Conservation (phyloP, 2,797 vertebrate species). For the Anabas testudineus region DNA sequence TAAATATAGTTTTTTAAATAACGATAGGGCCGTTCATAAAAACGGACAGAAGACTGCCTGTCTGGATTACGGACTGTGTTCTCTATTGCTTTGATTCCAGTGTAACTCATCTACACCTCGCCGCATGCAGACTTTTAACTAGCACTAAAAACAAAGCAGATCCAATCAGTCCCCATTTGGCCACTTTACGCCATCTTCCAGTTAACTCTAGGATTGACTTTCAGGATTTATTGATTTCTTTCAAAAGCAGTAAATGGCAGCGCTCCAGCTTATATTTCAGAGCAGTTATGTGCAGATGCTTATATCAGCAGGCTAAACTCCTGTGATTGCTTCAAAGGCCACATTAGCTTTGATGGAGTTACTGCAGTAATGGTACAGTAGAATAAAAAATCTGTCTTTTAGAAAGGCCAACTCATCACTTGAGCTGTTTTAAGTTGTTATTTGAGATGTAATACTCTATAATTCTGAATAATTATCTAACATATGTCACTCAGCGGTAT, state of each 20-base stretch:
- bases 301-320: slow-evolving; percentile 18
- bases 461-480: neutral
- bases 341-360: slow-evolving; percentile 6
- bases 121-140: neutral
- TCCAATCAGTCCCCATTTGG: slow-evolving; percentile 10
- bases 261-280: slow-evolving; percentile 30
- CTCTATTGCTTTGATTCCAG: neutral
- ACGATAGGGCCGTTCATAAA: neutral
- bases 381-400: neutral
- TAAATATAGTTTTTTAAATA: neutral
- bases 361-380: neutral
- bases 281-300: slow-evolving; percentile 9
- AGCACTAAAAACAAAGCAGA: neutral
- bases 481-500: too few relatives aligned
- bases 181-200: slow-evolving; percentile 5
- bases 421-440: neutral
- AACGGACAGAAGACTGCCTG: neutral
- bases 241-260: slow-evolving; percentile 41
- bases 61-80: neutral
- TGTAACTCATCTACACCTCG: neutral
- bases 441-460: neutral
- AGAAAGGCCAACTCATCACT: neutral
- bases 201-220: slow-evolving; percentile 30
- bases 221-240: slow-evolving; percentile 47
- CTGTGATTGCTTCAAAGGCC: slow-evolving; percentile 7